These are phyloP conservation scores for Chymomyza costata DNA, from an alignment of 1,140 invertebrate genomes.

Conservation along the genomic window DNA sequence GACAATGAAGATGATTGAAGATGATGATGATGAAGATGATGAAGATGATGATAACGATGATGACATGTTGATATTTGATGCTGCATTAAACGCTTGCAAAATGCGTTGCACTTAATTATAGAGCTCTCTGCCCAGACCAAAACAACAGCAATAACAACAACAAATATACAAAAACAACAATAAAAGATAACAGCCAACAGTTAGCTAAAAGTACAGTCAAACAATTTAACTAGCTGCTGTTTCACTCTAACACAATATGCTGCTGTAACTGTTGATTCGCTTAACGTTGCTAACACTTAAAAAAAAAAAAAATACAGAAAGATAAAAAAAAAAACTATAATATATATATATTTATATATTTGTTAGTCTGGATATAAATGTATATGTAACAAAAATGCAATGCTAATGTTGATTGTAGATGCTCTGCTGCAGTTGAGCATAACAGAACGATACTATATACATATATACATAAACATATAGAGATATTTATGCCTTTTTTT, in stretches of 20 bases:
- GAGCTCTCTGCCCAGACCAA: slow-evolving; percentile 41
- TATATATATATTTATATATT: slow-evolving; percentile 40
- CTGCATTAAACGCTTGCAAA: slow-evolving; percentile 31
- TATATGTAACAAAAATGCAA: slow-evolving; percentile 20
- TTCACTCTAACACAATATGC: slow-evolving; percentile 36
- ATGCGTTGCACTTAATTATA: slow-evolving; percentile 43
- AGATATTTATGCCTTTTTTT: slow-evolving; percentile 35
- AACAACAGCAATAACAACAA: slow-evolving; percentile 21
- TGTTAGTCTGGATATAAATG: slow-evolving; percentile 46
- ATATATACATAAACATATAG: slow-evolving; percentile 20
- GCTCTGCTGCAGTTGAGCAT: slow-evolving; percentile 32
- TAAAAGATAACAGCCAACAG: slow-evolving; percentile 6
- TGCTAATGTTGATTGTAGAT: slow-evolving; percentile 19
- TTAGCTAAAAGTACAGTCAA: background rate
- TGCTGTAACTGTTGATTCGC: too few species aligned
- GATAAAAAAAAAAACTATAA: too few species aligned
- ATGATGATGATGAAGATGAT: background rate
- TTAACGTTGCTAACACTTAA: slow-evolving; percentile 31
- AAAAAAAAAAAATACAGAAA: slow-evolving; percentile 14
- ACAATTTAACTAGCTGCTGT: slow-evolving; percentile 5
- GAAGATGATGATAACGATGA: background rate
- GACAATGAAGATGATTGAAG: background rate
- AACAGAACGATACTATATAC: too few species aligned
- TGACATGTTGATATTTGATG: slow-evolving; percentile 46
- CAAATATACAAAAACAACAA: slow-evolving; percentile 13